Base-by-base conservation (phyloP, 2,797 vertebrate species). In the Melanotaenia nigrans region DNA sequence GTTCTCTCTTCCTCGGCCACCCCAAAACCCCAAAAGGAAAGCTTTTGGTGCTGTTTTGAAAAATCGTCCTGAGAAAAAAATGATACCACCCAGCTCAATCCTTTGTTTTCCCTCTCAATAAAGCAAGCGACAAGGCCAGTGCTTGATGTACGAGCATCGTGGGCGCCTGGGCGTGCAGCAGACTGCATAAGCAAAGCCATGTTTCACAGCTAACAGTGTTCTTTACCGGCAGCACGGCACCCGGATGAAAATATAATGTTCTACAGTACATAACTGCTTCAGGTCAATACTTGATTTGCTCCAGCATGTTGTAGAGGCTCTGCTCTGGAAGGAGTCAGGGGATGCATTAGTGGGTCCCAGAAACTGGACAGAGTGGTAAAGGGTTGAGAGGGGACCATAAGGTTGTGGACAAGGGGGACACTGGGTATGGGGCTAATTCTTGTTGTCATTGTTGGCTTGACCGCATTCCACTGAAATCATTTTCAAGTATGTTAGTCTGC, bases 91-190 rank as follows among this genome's bases (percentile, higher is more conserved):
- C 91, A 92, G 93, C 96, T 97, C 96, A 97, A 96, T 93, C 96
- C 96, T 97, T 97, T 98, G 97, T 98, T 98, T 98, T 98, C 95
- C 95, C 96, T 96, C 96, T 98, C 97, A 97, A 97, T 97, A 97
- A 98, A 97, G 95, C 95, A 90, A 96, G 95, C 93, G 95, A 97
- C 96, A 96, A 94, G 94, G 94, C 95, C 91, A 90, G 94, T 88
- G 89, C 90, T 95, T 99, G 97, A 99, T 98, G 92, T 97, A 99
- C 95, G 95, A 94, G 94, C 95, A 92, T 95, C 93, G 95, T 94
- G 96, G 90, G 85, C 35, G 82, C 74, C 84, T 10, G 78, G 85
- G 93, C 91, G 89, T 84, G 93, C 93, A 93, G 95, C 94, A 89
- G 91, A 92, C 95, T 95, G 95, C 95, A 96, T 96, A 96, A 96